Base-by-base conservation (phyloP, 1,140 invertebrate species). In the Eurosta solidaginis region DNA sequence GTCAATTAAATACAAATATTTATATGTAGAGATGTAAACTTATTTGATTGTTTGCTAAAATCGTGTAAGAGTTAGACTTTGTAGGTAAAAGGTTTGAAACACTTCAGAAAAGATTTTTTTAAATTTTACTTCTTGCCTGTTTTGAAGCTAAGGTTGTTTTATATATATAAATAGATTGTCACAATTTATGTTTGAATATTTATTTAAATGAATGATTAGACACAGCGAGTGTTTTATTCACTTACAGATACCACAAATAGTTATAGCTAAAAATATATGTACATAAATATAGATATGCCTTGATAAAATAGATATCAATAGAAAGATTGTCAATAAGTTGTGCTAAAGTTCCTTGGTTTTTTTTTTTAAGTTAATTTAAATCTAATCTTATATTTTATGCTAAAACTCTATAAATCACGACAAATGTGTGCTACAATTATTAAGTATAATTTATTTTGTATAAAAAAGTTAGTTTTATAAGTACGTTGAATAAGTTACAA, bases 241-340 rank as follows among this genome's bases (percentile, higher is more conserved):
- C n/a, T 17, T 27, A n/a, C 40, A 68, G 36, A 40, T 68, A 68
- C 27, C 33, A 68, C 27, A 42, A 68, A 40, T 68, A 17, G 6
- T 36, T 68, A 40, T 20, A 40, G n/a, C 59, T 68, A 68, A 33
- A 68, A 68, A 68, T 59, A 3, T 59, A 33, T 59, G 4, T 33
- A 17, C 7, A 4, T 20, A 2, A n/a, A 40, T 42, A 68, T 42
- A 40, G 27, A 33, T 59, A 59, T 17, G 52, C 9, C 29, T 29
- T 27, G 25, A 12, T 54, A 59, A 59, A 59, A 59, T 29, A 33
- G 52, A 27, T 0, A 27, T 27, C 33, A 20, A 40, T 29, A 33
- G 59, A 68, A 68, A 68, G 59, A 68, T 68, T 68, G 59, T 68
- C 59, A 68, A 68, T 68, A 68, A 36, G 59, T 68, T 68, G 59